Percentiles rank a stretch among this genome's conserved stretches.
phyloP scores from a whole-genome alignment of 2,797 vertebrate genomes.

The Tadarida brasiliensis region DNA sequence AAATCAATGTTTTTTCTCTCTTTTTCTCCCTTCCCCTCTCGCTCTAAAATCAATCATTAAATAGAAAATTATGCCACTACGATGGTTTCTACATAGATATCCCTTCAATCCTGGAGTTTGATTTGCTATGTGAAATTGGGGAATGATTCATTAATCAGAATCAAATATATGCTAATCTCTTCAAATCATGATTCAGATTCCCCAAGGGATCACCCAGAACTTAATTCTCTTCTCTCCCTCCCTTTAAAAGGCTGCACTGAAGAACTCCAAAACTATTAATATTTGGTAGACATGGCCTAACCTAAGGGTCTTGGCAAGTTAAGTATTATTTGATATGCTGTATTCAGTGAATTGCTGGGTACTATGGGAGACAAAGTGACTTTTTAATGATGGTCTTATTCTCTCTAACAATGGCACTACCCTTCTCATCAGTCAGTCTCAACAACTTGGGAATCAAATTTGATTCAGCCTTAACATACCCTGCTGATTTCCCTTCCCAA shows the following conservation, averaged over 20 bases:
- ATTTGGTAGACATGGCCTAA: not conserved
- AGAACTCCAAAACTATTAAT: not conserved
- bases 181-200: not conserved
- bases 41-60: not conserved
- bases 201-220: slow-evolving; percentile 21
- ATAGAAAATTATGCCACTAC: not conserved
- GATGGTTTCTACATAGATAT: not conserved
- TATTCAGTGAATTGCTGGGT: not conserved
- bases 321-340: not conserved
- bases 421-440: not conserved
- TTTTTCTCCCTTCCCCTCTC: not conserved
- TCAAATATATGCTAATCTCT: not conserved
- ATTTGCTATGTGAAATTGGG: not conserved
- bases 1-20: not conserved
- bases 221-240: not conserved
- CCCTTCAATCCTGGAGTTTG: not conserved
- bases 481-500: not conserved
- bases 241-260: not conserved
- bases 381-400: not conserved
- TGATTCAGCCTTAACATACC: not conserved
- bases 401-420: not conserved
- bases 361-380: not conserved
- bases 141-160: not conserved
- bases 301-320: not conserved
- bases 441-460: not conserved